A percentile compares a stretch with the other conserved stretches of the same genome.
These are phyloP conservation scores for Scytalopus superciliaris DNA, from an alignment of 2,113 vertebrate genomes.

Conservation along the genomic window DNA sequence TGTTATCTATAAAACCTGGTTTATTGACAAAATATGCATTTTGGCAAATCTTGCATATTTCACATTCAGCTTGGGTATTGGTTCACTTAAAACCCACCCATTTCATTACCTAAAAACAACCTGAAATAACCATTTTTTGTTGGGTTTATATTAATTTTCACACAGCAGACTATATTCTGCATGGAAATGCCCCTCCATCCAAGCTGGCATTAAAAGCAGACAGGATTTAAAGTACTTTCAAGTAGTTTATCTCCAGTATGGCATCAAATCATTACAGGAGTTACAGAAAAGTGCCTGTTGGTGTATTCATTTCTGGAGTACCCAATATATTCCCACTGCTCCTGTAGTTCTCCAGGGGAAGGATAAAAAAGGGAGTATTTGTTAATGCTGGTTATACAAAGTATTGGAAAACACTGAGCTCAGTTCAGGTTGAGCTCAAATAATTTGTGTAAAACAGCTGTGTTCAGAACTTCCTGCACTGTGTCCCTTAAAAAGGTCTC, in stretches of 20 bases:
- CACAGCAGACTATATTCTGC: neutral
- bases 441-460: neutral
- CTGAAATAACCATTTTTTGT: neutral
- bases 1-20: neutral
- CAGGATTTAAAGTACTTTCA: neutral
- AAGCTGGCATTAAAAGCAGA: neutral
- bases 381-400: neutral
- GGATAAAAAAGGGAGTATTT: neutral
- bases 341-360: neutral
- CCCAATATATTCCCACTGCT: rapidly evolving
- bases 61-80: neutral
- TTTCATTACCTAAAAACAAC: rapidly evolving
- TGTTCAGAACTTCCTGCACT: rapidly evolving
- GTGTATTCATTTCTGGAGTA: neutral
- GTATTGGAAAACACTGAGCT: neutral
- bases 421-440: neutral
- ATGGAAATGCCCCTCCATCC: neutral
- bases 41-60: neutral
- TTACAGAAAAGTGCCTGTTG: neutral
- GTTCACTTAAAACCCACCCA: neutral
- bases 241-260: neutral
- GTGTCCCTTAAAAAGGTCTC: rapidly evolving
- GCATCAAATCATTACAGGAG: no score
- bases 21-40: neutral
- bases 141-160: neutral